Base-by-base conservation (phyloP, 2,113 vertebrate genomes). In the Malurus cyaneus region DNA sequence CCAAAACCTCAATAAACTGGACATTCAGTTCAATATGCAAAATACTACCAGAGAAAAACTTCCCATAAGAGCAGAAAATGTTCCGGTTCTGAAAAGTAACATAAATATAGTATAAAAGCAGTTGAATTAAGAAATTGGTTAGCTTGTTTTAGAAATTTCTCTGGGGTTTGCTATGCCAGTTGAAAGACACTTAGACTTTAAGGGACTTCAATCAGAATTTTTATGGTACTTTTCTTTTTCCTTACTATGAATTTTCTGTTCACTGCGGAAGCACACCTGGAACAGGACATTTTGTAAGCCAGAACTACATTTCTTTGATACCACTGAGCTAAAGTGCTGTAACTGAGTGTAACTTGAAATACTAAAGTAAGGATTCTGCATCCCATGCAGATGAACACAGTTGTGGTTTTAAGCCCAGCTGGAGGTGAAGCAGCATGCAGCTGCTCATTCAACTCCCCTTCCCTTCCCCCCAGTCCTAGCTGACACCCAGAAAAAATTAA, bases 391-490 rank as follows among this genome's bases (percentile, higher is more conserved):
- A 59, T 39, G 20, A 89, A 79, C 31, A 23, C 6, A 57, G 42
- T 28, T 1, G 6, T 32, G 39, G 15, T 60, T 77, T 52, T 32
- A 46, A 77, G 32, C 26, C 36, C 26, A 52, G 11, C 28, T 77
- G 46, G 36, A 67, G 62, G 12, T 44, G 39, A 36, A 52, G 60
- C 14, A 52, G 17, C 20, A 36, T 0, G 0, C 5, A 52, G 21
- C 14, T 0, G 0, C 26, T 67, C 25, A 42, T 16, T 59, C 61
- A 34, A 11, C 4, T 34, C 4, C 31, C 6, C 25, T 49, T 69
- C 21, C 23, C 29, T n/a, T 47, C 12, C 14, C 8, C 18, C 2
- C 11, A 1, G 11, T 6, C 62, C 32, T 12, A 52, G 18, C 6
- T 46, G 62, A 69, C 52, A 52, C 4, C 32, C 52, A 26, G 53